Base-by-base conservation (phyloP, 2,888 invertebrate genomes). In the Scelioninae gen. 1 region DNA sequence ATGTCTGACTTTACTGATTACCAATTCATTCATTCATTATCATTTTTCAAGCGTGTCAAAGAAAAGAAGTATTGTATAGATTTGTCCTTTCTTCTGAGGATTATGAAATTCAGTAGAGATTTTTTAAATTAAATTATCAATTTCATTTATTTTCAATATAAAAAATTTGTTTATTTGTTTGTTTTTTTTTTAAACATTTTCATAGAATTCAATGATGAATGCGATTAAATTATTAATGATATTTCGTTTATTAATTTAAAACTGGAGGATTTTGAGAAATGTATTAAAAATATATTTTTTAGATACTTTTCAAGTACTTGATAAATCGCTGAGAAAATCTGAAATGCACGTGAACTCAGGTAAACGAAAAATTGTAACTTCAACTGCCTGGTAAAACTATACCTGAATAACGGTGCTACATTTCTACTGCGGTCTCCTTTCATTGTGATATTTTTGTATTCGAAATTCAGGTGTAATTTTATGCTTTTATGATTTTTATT, bases 331-430 rank as follows among this genome's bases (percentile, higher is more conserved):
- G 23, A 23, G 23, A 38, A 5, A 38, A 10, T 11, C 38, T 38
- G 9, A 38, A 38, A 11, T 38, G 11, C 11, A 11, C 38, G 8
- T 38, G 8, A 38, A 38, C 38, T 38, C 45, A 62, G 62, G 47
- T 62, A 62, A 62, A 62, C 23, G 23, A 47, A 62, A 62, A 62
- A 62, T 62, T 45, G 47, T 47, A 62, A 32, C 47, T 62, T 62
- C 9, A 9, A 9, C 29, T 40, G n/a, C 45, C 31, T 0, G 32
- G 45, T 45, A 62, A 62, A 62, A 47, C 62, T 38, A 38, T 62
- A 62, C 62, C 62, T 62, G 62, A 10, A 45, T 62, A 62, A 62
- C 62, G 62, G 62, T 62, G 47, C 29, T 15, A 31, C 29, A 47
- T 62, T 62, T 45, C 47, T 47, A 13, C 29, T 29, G 45, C 31